Conservation (phyloP, 2,797 vertebrate species). For the Argyrosomus regius region DNA sequence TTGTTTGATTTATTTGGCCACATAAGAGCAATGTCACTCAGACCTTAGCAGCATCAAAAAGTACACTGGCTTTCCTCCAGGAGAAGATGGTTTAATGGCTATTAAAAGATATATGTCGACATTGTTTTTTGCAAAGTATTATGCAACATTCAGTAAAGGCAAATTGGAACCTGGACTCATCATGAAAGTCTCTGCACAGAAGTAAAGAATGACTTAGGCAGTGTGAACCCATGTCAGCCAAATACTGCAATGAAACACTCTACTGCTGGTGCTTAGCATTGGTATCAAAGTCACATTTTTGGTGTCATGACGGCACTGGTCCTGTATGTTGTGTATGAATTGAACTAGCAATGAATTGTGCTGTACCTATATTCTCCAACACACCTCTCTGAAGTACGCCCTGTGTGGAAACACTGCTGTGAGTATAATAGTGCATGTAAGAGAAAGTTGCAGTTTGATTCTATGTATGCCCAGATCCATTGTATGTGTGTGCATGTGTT, state of each 20-base stretch:
- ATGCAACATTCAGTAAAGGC: neutral
- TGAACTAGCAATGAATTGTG: conserved; percentile 22
- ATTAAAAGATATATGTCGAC: conserved; percentile 5
- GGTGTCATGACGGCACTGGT: conserved; percentile 7
- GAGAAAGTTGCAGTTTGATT: conserved; percentile 28
- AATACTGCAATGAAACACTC: neutral
- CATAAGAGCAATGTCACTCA: neutral
- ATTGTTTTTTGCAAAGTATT: neutral
- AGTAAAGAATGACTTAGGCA: neutral
- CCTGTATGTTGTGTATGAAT: conserved; percentile 38
- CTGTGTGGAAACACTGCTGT: conserved; percentile 16
- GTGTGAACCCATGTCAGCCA: neutral
- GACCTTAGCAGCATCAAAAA: neutral
- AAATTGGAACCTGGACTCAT: neutral
- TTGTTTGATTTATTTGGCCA: conserved; percentile 6
- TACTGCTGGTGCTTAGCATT: conserved; percentile 3
- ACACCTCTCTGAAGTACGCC: conserved; percentile 14
- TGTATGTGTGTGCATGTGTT: conserved; percentile 35
- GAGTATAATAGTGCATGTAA: conserved; percentile 24
- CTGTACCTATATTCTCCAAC: conserved; percentile 38
- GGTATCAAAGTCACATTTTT: conserved; percentile 41
- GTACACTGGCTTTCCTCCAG: neutral
- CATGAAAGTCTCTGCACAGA: neutral
- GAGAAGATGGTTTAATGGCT: conserved; percentile 4
- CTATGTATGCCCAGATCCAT: conserved; percentile 59